Evolutionary conservation across 2,113 vertebrate species (phyloP).

Genomic region (Platichthys flesus): DNA sequence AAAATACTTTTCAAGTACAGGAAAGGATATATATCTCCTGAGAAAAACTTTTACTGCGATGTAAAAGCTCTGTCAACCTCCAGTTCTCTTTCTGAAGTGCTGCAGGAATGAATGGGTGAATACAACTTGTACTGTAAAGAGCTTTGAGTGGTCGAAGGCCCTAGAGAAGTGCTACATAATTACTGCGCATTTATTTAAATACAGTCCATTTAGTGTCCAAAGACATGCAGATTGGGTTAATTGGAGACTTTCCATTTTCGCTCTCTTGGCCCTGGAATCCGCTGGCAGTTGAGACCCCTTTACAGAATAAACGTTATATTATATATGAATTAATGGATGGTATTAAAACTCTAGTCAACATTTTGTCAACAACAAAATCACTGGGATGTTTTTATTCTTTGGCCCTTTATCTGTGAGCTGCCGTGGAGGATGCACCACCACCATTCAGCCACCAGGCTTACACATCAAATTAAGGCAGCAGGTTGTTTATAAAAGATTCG

Average conservation of each 20-base stretch:
- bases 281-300: too few species aligned
- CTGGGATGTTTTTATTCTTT: background rate
- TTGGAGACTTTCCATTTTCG: too few species aligned
- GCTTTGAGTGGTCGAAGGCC: too few species aligned
- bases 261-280: too few species aligned
- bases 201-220: background rate
- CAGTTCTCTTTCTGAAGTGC: too few species aligned
- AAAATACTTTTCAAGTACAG: slow-evolving; percentile 4
- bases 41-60: slow-evolving; percentile 14
- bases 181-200: too few species aligned
- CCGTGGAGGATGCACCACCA: background rate
- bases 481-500: background rate
- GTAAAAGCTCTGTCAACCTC: background rate
- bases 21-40: background rate
- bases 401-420: background rate
- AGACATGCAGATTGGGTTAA: too few species aligned
- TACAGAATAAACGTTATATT: too few species aligned
- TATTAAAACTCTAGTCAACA: too few species aligned
- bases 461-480: background rate
- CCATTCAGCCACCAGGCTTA: background rate
- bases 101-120: background rate
- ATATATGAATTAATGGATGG: too few species aligned
- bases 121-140: background rate
- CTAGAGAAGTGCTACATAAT: too few species aligned
- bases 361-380: background rate